These are phyloP conservation scores for Diphyllodes magnificus DNA, from an alignment of 2,113 vertebrate genomes.

Conservation along the genomic window DNA sequence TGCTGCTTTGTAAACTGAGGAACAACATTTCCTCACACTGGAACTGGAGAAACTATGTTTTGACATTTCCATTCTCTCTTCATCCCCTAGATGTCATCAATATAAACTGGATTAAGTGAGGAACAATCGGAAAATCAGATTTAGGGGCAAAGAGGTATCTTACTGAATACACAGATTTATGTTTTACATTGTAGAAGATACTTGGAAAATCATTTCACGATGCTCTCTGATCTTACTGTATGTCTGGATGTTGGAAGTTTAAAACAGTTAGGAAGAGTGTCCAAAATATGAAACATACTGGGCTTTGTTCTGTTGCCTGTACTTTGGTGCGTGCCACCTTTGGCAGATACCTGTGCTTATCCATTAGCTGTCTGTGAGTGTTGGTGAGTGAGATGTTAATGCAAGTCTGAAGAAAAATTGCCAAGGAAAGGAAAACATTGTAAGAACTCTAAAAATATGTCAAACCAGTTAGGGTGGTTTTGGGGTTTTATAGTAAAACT, in stretches of 20 bases:
- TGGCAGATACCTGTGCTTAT: not conserved
- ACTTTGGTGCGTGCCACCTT: not conserved
- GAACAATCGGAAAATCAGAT: not conserved
- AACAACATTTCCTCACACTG: not conserved
- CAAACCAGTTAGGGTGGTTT: not conserved
- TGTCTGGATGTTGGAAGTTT: not conserved
- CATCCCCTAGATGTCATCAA: not conserved
- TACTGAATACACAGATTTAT: not conserved
- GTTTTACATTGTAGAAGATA: not conserved
- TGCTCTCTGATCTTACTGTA: not conserved
- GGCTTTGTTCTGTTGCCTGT: not conserved
- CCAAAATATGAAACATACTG: not conserved
- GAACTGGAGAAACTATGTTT: not conserved
- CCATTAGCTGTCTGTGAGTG: not conserved
- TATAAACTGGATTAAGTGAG: not conserved
- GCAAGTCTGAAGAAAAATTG: not conserved
- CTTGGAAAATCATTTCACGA: not conserved
- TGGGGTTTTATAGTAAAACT: not conserved
- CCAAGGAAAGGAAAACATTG: not conserved
- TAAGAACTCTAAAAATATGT: slow-evolving; percentile 3
- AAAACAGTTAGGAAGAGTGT: not conserved
- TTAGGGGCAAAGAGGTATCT: not conserved
- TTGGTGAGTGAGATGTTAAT: not conserved
- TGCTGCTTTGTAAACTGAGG: not conserved
- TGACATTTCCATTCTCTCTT: not conserved